Conservation (phyloP, 30 jellyfish, hydroid and myxozoan genomes). For the Morbakka virulenta region DNA sequence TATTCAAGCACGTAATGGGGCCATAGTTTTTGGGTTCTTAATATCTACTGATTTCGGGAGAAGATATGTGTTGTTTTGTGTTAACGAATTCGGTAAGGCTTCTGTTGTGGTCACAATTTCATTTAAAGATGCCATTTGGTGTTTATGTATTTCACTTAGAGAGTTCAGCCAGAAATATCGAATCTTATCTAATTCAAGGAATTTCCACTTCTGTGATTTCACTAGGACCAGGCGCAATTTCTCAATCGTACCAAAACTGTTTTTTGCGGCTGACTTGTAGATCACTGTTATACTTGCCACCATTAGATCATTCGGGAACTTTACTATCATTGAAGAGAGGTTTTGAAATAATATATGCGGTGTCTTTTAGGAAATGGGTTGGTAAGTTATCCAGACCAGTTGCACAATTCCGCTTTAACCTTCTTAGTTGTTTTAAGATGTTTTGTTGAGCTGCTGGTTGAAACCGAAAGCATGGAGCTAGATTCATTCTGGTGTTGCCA, state of each 20-base stretch:
- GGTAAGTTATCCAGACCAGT: slow-evolving; percentile 7
- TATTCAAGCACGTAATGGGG: too few relatives aligned
- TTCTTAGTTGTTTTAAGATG: slow-evolving; percentile 13
- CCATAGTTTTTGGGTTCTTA: too few relatives aligned
- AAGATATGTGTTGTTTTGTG: too few relatives aligned
- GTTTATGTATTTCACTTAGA: too few relatives aligned
- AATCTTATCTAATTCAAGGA: too few relatives aligned
- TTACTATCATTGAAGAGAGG: background rate
- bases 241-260: background rate
- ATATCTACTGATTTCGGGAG: too few relatives aligned
- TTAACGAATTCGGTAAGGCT: too few relatives aligned
- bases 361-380: background rate
- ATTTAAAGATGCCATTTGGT: too few relatives aligned
- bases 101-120: too few relatives aligned
- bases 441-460: slow-evolving; percentile 5
- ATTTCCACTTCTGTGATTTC: too few relatives aligned
- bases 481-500: background rate
- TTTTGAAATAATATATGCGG: background rate
- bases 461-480: slow-evolving; percentile 20
- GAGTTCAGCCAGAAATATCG: too few relatives aligned
- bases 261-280: background rate
- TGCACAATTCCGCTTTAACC: slow-evolving; percentile 1
- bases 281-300: background rate
- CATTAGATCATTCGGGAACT: background rate
- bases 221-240: too few relatives aligned